A percentile compares a stretch with the other conserved stretches of the same genome.
phyloP scores from a whole-genome alignment of 1,140 invertebrate species.

The Papilio machaon region DNA sequence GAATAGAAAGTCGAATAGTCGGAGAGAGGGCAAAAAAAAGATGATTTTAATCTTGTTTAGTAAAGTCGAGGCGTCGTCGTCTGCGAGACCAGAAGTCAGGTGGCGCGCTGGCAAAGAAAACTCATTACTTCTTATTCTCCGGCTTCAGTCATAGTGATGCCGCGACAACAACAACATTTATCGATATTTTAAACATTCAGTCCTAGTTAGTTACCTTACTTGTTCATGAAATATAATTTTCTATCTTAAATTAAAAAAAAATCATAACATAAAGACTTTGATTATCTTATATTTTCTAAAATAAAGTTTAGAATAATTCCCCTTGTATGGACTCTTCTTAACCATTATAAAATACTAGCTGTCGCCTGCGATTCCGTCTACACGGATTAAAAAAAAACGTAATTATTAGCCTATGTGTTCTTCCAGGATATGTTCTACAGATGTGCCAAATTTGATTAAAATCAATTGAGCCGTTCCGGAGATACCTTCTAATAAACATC shows the following conservation, averaged over 20 bases:
- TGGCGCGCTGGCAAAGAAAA: conserved; percentile 75
- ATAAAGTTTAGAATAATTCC: too few relatives aligned
- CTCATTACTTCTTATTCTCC: conserved; percentile 78
- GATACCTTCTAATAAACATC: too few relatives aligned
- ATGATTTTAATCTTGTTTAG: conserved; percentile 76
- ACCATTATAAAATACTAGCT: too few relatives aligned
- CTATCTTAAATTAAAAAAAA: neutral
- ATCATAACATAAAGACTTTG: too few relatives aligned
- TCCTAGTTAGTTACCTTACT: neutral
- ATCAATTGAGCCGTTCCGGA: too few relatives aligned
- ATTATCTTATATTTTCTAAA: too few relatives aligned
- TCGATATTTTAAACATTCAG: conserved; percentile 46
- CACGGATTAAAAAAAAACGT: too few relatives aligned
- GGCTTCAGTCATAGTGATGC: conserved; percentile 54
- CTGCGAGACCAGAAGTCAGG: conserved; percentile 70
- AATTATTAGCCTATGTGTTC: too few relatives aligned
- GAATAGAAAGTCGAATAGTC: conserved; percentile 54
- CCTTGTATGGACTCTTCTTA: too few relatives aligned
- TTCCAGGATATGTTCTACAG: too few relatives aligned
- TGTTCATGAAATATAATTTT: neutral
- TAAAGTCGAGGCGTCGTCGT: conserved; percentile 67
- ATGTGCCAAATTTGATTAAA: too few relatives aligned
- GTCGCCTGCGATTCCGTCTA: too few relatives aligned
- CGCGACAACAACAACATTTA: conserved; percentile 47
- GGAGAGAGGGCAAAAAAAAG: conserved; percentile 56